Evolutionary conservation across 1,140 invertebrate genomes (phyloP), one percentile per base, ranked within the genome.

Genomic region (Brachionus manjavacas): DNA sequence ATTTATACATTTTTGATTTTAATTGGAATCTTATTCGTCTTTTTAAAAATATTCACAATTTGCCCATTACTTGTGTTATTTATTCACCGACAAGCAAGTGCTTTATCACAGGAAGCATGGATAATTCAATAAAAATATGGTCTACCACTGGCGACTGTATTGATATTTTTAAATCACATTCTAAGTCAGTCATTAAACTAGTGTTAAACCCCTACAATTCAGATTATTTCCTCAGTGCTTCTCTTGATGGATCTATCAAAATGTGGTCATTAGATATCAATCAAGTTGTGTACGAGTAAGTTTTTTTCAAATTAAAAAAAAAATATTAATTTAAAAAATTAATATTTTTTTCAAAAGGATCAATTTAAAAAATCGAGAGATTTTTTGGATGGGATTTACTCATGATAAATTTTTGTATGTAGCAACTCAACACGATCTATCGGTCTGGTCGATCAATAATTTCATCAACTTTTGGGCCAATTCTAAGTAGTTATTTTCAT

Each of bases 181-280:
- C 88, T 14, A 81, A 87, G 35, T 87, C 88, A 20, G 87, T 90
- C 9, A 88, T 88, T 25, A 87, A 87, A 84, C 23, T 89, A 20
- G 55, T 85, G 31, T 64, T 89, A 8, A 88, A 89, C 85, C 89
- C 89, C 11, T 85, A 86, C 14, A 86, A 86, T 23, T 86, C 87
- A n/a, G 86, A 87, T 14, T 85, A 88, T 20, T 55, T 88, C 25
- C 85, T 90, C 41, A 89, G 88, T 9, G 86, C 86, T 23, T 90
- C 89, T 11, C 85, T 89, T 41, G 89, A 90, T 85, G 88, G 88
- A 25, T 88, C 87, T 20, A 85, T 90, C 25, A 85, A 87, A 43
- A 86, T 89, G 86, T 89, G 88, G 88, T 89, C 88, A 39, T 85
- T 90, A 1, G 87, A 89, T 83, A 89, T 87, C 16, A 87, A 89